Base-by-base conservation (phyloP, 1,140 invertebrate species). In the Lucilia sericata region DNA sequence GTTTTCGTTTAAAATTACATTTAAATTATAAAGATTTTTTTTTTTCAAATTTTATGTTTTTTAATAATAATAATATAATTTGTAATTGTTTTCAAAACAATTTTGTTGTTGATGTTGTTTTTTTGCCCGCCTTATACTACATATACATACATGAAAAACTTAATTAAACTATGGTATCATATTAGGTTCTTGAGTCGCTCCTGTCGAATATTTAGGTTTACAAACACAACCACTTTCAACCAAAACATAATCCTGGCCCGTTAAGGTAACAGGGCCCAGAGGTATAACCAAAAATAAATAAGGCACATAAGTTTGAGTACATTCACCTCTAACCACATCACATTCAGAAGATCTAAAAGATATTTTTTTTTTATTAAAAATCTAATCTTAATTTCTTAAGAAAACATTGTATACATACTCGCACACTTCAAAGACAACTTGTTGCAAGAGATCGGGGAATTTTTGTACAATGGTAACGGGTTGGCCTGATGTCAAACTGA, bases 391-490 rank as follows among this genome's bases (percentile, higher is more conserved):
- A n/a, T 30, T 30, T 30, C 3, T 30, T 30, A 3, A 2, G 25
- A 30, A 30, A 30, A 30, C 25, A 30, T 2, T 30, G 1, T 30
- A 30, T 30, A 93, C 93, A 93, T 85, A 94, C 95, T 95, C 94
- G 94, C 95, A 96, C 84, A 97, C 96, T 92, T 98, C 96, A 88
- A 97, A 98, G 75, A 98, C 96, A 75, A 98, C 96, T 92, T 98
- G 97, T 89, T 98, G 97, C 49, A 98, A 91, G n/a, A 98, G 92
- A 92, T 98, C 96, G 4, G 97, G 97, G 88, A 98, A 98, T 91
- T 98, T 98, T 92, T 98, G 97, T 30, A 98, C 97, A 86, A 98
- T 98, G 47, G 97, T 97, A 82, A 98, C 96, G 2, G 96, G 96
- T 90, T 97, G 96, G 13, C 97, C 97, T 25, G 96, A 97, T 4